phyloP scores from a whole-genome alignment of 2,113 vertebrate genomes.

The Carlito syrichta region DNA sequence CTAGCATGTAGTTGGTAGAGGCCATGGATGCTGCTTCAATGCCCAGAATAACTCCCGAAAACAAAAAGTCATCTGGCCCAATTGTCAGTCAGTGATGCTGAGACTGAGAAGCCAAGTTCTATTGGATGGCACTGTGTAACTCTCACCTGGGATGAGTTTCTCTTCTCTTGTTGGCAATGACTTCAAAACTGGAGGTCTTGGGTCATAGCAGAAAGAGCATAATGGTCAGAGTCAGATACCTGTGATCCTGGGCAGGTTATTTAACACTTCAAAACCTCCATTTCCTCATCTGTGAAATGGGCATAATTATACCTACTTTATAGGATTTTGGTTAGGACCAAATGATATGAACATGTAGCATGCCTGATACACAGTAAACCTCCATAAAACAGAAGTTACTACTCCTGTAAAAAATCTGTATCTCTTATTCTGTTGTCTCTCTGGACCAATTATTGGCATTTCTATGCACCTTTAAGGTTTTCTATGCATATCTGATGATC shows the following conservation, averaged over 20 bases:
- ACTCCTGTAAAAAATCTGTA: background rate
- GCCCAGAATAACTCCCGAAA: background rate
- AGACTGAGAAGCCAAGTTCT: background rate
- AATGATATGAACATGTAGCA: background rate
- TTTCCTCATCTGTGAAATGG: background rate
- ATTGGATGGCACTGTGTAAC: background rate
- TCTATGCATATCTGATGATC: background rate
- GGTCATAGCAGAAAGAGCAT: background rate
- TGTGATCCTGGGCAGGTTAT: background rate
- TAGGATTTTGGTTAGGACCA: background rate
- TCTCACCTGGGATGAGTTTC: background rate
- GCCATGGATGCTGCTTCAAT: background rate
- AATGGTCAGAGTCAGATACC: background rate
- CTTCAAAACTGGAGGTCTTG: background rate
- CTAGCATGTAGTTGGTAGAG: background rate
- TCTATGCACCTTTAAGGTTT: background rate
- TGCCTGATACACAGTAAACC: background rate
- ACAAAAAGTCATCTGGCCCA: background rate
- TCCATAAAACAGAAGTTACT: background rate
- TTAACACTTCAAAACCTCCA: background rate
- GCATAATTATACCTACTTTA: background rate
- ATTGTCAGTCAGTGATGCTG: background rate
- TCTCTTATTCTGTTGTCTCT: background rate
- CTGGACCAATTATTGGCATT: background rate
- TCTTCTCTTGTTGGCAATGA: background rate